Base-by-base conservation (phyloP, 2,113 vertebrate genomes). In the Phocoena sinus region DNA sequence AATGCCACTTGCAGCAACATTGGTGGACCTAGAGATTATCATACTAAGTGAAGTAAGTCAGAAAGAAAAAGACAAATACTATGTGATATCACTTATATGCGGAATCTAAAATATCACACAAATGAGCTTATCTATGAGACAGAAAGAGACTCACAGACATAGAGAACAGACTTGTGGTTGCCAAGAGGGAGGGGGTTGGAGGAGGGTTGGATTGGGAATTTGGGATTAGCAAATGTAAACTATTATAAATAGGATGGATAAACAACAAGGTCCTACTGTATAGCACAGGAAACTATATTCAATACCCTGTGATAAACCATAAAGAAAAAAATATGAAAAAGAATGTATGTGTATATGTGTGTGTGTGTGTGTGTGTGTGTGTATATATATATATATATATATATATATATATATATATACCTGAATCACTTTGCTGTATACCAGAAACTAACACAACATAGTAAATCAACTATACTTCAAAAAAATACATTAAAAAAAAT, bases 1-100 rank as follows among this genome's bases (percentile, higher is more conserved):
- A 50, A 31, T 33, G 8, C 26, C 28, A 50, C 15, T 31, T 76
- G 73, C 44, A 76, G 56, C 6, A 20, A 20, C 44, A 20, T 33
- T 26, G 44, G 31, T 50, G 44, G 26, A 50, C 73, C 28, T 50
- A 50, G 44, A 33, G 28, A 33, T 11, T 33, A 76, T 28, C 73
- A 11, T 20, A 76, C 8, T 50, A 76, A 76, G 41, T 20, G 73
- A 47, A 56, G 44, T 6, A 50, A 20, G 28, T 31, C 44, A 20
- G 73, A 50, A 50, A 76, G 47, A 76, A 41, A 20, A 76, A 47
- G 73, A 11, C 41, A 20, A 20, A 0, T 50, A 31, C 73, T 26
- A 0, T 1, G 1, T 26, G 44, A 44, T 47, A 20, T 50, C 15
- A 76, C 73, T 76, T 50, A 33, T 0, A 11, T 1, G 28, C 3